These are phyloP conservation scores for Anthoscopus minutus DNA, from an alignment of 2,113 vertebrate genomes.

Conservation along the genomic window DNA sequence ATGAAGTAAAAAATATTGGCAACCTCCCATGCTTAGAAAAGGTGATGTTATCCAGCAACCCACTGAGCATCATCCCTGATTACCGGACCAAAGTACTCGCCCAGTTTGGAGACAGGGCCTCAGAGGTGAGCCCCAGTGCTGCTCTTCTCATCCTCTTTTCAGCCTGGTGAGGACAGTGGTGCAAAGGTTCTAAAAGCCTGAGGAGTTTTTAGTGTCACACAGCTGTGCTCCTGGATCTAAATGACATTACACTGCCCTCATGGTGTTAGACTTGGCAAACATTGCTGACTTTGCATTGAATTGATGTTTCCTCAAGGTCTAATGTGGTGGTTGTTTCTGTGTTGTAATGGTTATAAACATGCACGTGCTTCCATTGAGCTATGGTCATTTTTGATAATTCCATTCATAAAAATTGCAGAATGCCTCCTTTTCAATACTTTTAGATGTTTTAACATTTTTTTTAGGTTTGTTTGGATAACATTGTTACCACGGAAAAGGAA, in stretches of 20 bases:
- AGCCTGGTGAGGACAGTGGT: not conserved
- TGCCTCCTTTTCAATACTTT: not conserved
- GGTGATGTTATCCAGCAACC: slow-evolving; percentile 82
- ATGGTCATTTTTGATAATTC: not conserved
- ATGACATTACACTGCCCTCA: not conserved
- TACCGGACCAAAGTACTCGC: slow-evolving; percentile 96
- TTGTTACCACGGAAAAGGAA: slow-evolving; percentile 87
- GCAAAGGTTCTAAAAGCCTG: not conserved
- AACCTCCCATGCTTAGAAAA: slow-evolving; percentile 89
- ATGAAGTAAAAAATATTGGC: slow-evolving; percentile 86
- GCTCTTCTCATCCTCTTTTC: not conserved
- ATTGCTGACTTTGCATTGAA: not conserved
- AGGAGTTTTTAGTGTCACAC: not conserved
- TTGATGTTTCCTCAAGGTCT: not conserved
- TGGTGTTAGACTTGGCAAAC: not conserved
- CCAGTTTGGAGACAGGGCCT: slow-evolving; percentile 92
- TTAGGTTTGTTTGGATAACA: slow-evolving; percentile 88
- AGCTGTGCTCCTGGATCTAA: accelerated
- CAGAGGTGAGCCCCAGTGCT: slow-evolving; percentile 77
- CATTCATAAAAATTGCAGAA: not conserved
- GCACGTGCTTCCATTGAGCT: not conserved
- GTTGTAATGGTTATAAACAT: not conserved
- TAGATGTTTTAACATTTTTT: not conserved
- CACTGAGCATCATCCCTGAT: slow-evolving; percentile 92
- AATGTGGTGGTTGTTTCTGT: not conserved